phyloP scores from a whole-genome alignment of 2,797 vertebrate species.

The Halcyon leucocephala region DNA sequence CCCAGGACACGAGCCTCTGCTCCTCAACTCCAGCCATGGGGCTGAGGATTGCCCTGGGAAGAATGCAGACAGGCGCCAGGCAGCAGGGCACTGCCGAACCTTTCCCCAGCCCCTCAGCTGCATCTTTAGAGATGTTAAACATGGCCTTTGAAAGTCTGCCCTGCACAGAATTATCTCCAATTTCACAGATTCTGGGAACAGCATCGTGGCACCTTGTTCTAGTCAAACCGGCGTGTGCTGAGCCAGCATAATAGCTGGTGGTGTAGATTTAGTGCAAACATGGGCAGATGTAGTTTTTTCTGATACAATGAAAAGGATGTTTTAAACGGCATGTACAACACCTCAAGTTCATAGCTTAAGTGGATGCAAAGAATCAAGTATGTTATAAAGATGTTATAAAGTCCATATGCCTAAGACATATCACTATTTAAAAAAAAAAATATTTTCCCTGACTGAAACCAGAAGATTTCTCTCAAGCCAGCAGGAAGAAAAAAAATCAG shows the following conservation, averaged over 20 bases:
- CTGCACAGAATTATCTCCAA: neutral
- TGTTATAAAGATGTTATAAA: neutral
- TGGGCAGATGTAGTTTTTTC: neutral
- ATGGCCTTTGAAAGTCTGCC: neutral
- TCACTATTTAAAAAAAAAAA: neutral
- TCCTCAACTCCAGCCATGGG: neutral
- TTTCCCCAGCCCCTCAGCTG: neutral
- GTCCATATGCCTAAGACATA: neutral
- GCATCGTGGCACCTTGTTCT: neutral
- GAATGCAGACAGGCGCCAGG: conserved; percentile 72
- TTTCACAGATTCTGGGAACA: neutral
- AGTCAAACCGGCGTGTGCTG: neutral
- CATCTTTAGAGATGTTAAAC: conserved; percentile 59
- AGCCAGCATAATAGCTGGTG: rapidly evolving
- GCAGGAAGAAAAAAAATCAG: neutral
- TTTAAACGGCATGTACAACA: neutral
- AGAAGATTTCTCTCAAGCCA: neutral
- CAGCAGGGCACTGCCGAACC: conserved; percentile 19
- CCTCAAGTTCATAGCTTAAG: neutral
- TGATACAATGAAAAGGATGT: neutral
- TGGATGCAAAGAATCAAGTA: neutral
- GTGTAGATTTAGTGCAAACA: neutral
- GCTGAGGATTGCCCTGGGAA: neutral
- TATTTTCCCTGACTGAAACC: neutral
- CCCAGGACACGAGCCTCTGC: neutral